phyloP scores from a whole-genome alignment of 2,888 invertebrate species.

The Buathra laborator region DNA sequence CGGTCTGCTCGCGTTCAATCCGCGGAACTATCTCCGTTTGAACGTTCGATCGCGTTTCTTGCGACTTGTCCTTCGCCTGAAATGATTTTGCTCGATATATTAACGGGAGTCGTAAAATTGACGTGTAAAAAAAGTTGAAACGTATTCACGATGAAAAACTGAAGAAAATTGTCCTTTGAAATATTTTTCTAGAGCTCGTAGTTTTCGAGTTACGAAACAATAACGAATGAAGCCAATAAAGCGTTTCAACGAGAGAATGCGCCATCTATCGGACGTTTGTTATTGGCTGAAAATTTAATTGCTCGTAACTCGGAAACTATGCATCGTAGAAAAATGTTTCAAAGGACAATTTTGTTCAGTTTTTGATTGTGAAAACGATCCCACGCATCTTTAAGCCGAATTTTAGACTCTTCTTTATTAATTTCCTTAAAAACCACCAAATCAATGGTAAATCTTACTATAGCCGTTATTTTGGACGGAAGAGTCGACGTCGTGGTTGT shows the following conservation, averaged over 20 bases:
- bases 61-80: slow-evolving; percentile 39
- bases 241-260: not conserved
- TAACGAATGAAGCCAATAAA: not conserved
- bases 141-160: not conserved
- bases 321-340: not conserved
- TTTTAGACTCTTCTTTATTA: too few relatives aligned
- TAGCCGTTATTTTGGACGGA: slow-evolving; percentile 64
- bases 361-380: not conserved
- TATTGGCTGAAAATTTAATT: not conserved
- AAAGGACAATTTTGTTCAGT: not conserved
- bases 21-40: slow-evolving; percentile 24
- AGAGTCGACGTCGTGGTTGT: slow-evolving; percentile 77
- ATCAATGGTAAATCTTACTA: slow-evolving; percentile 44
- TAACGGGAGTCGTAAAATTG: not conserved
- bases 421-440: not conserved
- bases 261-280: not conserved
- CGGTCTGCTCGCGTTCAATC: slow-evolving; percentile 74
- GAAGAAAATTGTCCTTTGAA: not conserved
- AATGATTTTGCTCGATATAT: slow-evolving; percentile 11
- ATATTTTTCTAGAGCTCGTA: not conserved
- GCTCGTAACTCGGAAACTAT: not conserved
- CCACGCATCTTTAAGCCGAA: not conserved
- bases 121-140: not conserved
- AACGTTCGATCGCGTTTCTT: not conserved
- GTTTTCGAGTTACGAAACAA: not conserved